phyloP scores from a whole-genome alignment of 1,140 invertebrate genomes.

The Drosophila suzukii region DNA sequence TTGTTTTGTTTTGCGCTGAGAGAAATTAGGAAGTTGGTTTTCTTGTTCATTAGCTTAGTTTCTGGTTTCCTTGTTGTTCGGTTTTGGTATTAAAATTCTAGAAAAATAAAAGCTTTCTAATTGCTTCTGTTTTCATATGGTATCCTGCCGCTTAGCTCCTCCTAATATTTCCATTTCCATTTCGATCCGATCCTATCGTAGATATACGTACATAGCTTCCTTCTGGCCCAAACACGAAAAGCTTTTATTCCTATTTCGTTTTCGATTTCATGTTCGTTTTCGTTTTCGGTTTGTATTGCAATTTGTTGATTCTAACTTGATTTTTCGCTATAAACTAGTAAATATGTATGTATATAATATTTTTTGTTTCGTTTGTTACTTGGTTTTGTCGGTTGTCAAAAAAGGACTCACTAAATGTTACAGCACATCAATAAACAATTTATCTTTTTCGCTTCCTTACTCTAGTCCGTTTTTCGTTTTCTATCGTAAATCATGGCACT shows the following conservation, averaged over 20 bases:
- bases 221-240: slow-evolving; percentile 48
- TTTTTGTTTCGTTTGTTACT: slow-evolving; percentile 14
- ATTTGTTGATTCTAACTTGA: slow-evolving; percentile 34
- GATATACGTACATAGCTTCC: background rate
- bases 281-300: slow-evolving; percentile 10
- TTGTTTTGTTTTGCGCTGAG: slow-evolving; percentile 54
- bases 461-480: slow-evolving; percentile 7
- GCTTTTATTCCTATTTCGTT: slow-evolving; percentile 32
- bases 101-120: slow-evolving; percentile 81
- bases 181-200: slow-evolving; percentile 20
- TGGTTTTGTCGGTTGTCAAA: slow-evolving; percentile 37
- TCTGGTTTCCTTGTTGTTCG: slow-evolving; percentile 35
- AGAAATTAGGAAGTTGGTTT: slow-evolving; percentile 78
- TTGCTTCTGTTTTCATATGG: slow-evolving; percentile 72
- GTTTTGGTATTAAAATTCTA: slow-evolving; percentile 68
- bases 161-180: background rate
- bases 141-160: slow-evolving; percentile 20
- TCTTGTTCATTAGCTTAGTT: slow-evolving; percentile 21
- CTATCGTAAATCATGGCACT: slow-evolving; percentile 60
- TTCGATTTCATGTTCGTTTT: background rate
- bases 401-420: slow-evolving; percentile 59
- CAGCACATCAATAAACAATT: slow-evolving; percentile 57
- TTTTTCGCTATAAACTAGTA: slow-evolving; percentile 46
- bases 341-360: slow-evolving; percentile 38
- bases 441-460: background rate